Conservation (phyloP, 2,797 vertebrate species). For the Phylloscopus collybita region DNA sequence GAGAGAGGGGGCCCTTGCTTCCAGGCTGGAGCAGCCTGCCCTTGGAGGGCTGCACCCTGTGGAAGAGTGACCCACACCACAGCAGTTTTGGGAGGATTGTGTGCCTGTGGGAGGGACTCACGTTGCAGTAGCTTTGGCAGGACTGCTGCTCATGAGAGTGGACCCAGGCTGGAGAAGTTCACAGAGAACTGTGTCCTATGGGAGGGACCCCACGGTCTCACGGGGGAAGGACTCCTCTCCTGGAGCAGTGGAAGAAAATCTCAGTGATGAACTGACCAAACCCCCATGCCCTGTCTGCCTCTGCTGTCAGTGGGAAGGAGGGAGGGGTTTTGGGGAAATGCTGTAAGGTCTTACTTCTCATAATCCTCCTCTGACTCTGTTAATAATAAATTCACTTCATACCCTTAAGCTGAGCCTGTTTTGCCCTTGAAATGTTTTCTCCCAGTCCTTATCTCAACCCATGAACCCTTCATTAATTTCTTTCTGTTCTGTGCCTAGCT, state of each 20-base stretch:
- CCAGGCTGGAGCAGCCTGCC: no score
- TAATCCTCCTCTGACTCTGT: background rate
- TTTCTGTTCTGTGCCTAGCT: background rate
- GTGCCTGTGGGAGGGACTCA: no score
- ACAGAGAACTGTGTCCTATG: no score
- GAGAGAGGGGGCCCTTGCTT: no score
- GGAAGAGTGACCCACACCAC: no score
- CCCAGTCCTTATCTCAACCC: background rate
- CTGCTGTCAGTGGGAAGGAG: rapidly evolving
- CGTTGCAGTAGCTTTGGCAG: no score
- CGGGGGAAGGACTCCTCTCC: background rate
- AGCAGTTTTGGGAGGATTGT: no score
- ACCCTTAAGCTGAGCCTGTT: background rate
- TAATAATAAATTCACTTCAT: background rate
- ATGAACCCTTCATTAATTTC: background rate
- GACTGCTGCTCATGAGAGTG: no score
- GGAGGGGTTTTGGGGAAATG: background rate
- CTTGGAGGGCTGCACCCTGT: no score
- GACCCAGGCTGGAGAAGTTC: no score
- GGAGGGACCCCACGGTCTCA: no score
- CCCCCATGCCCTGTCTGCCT: no score
- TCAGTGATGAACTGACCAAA: background rate
- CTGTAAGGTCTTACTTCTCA: background rate
- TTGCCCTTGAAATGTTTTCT: background rate
- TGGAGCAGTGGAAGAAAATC: background rate